phyloP scores from a whole-genome alignment of 2,888 invertebrate species.

The Pemphredon lugubris region DNA sequence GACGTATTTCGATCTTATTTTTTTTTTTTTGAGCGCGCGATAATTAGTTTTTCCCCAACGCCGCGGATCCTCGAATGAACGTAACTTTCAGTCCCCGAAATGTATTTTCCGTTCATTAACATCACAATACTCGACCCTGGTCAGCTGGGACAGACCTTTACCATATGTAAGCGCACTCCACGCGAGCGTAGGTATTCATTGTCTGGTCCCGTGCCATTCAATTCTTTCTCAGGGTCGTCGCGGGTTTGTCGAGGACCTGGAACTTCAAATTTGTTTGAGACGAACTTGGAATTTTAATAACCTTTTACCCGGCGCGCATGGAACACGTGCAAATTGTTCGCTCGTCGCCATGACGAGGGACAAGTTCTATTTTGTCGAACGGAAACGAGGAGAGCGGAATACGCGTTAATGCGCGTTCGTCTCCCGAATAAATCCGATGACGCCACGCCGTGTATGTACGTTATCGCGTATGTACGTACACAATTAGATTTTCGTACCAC shows the following conservation, averaged over 20 bases:
- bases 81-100: slow-evolving; percentile 26
- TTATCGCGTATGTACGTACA: too few species aligned
- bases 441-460: too few species aligned
- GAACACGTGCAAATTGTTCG: too few species aligned
- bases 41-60: slow-evolving; percentile 12
- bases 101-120: slow-evolving; percentile 51
- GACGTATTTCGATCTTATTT: too few species aligned
- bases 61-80: slow-evolving; percentile 17
- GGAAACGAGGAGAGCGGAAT: too few species aligned
- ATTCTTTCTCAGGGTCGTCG: slow-evolving; percentile 58
- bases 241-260: slow-evolving; percentile 38
- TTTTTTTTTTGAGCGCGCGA: background rate
- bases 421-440: too few species aligned
- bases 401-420: too few species aligned
- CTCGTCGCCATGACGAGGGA: too few species aligned
- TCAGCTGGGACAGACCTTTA: slow-evolving; percentile 56
- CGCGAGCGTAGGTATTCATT: slow-evolving; percentile 57
- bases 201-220: slow-evolving; percentile 53
- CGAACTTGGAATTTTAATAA: background rate
- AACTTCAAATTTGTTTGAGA: slow-evolving; percentile 15
- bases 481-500: too few species aligned
- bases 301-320: too few species aligned
- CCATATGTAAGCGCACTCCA: slow-evolving; percentile 46
- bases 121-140: slow-evolving; percentile 59
- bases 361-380: too few species aligned